Conservation (phyloP, 1,140 invertebrate genomes). For the Pseudachorutes palmiensis region DNA sequence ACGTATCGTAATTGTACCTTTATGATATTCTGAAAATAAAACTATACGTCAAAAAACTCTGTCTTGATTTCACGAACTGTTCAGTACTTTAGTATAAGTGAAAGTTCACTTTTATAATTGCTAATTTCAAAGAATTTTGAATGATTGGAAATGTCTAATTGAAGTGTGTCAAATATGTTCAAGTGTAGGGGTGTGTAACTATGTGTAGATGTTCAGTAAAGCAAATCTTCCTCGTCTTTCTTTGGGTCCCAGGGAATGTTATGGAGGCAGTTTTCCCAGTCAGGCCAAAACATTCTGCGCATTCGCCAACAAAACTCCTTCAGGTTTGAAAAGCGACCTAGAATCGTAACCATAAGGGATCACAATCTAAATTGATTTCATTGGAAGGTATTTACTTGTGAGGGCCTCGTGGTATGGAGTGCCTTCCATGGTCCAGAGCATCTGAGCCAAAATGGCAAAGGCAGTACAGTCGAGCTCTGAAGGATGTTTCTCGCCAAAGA, state of each 20-base stretch:
- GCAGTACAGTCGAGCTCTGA: conserved; percentile 45
- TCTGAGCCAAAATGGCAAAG: conserved; percentile 44
- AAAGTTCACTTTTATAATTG: not conserved
- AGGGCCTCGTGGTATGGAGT: conserved; percentile 38
- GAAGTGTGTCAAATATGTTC: too few relatives aligned
- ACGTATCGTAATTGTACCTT: not conserved
- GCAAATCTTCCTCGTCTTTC: too few relatives aligned
- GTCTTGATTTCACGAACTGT: too few relatives aligned
- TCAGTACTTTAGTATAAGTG: too few relatives aligned
- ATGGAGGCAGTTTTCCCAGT: conserved; percentile 33
- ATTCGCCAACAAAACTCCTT: conserved; percentile 40
- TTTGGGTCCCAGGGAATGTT: not conserved
- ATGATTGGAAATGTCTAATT: not conserved
- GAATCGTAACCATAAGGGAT: not conserved
- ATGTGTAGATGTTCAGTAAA: too few relatives aligned
- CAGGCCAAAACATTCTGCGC: conserved; percentile 39
- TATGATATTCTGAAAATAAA: not conserved
- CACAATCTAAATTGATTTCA: conserved; percentile 27
- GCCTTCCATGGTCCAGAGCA: conserved; percentile 43
- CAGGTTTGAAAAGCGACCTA: conserved; percentile 32
- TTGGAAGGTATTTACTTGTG: conserved; percentile 28
- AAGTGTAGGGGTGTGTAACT: too few relatives aligned
- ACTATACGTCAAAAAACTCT: too few relatives aligned
- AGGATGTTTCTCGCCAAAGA: conserved; percentile 42
- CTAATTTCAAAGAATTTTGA: not conserved